These are phyloP conservation scores for Sarcophaga subvicina DNA, from an alignment of 2,888 invertebrate genomes.

Conservation along the genomic window DNA sequence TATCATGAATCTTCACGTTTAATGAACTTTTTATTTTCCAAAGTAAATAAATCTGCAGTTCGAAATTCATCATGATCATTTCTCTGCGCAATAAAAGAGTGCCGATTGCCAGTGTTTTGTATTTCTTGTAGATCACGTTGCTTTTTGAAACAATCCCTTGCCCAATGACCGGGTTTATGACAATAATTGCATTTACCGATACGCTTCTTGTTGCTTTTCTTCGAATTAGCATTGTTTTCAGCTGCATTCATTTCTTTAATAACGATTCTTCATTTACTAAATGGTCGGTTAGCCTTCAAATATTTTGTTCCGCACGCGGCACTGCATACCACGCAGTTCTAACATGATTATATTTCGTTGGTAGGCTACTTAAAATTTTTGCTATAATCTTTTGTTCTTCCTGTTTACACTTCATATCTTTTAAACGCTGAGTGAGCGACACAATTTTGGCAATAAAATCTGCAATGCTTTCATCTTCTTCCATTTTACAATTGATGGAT, in stretches of 20 bases:
- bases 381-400: conserved; percentile 61
- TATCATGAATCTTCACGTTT: neutral
- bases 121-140: no score
- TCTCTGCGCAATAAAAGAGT: no score
- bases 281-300: conserved; percentile 43
- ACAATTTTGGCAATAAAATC: conserved; percentile 12
- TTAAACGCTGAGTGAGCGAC: conserved; percentile 61
- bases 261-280: conserved; percentile 10
- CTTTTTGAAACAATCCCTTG: no score
- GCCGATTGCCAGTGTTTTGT: no score
- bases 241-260: no score
- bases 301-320: conserved; percentile 55
- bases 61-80: conserved; percentile 38
- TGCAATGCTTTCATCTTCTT: conserved; percentile 40
- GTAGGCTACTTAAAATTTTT: conserved; percentile 66
- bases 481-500: conserved; percentile 66
- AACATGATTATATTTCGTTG: conserved; percentile 65
- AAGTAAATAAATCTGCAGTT: no score
- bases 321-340: conserved; percentile 69
- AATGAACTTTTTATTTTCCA: no score
- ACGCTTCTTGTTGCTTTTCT: no score
- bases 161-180: no score
- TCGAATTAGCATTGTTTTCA: no score
- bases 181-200: no score
- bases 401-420: conserved; percentile 65